Evolutionary conservation across 2,888 invertebrate species (phyloP).

Genomic region (Coremacera marginata): DNA sequence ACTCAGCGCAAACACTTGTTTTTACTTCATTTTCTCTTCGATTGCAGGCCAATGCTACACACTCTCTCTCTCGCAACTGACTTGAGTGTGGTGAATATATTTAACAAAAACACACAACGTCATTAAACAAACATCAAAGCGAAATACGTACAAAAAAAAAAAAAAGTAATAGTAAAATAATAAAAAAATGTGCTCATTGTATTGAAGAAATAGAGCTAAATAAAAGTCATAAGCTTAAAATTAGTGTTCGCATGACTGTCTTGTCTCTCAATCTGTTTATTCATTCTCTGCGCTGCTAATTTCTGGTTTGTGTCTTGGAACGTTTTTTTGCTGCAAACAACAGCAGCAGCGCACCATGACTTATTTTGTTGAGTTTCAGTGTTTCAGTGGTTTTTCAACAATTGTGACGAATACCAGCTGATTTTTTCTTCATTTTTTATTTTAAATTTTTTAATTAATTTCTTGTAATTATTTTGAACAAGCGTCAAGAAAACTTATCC

Average conservation of each 20-base stretch:
- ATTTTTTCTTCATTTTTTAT: conserved; percentile 9
- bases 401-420: conserved; percentile 22
- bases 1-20: neutral
- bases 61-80: too few relatives aligned
- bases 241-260: too few relatives aligned
- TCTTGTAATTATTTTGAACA: neutral
- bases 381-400: conserved; percentile 24
- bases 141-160: neutral
- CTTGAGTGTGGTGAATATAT: too few relatives aligned
- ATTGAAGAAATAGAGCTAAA: too few relatives aligned
- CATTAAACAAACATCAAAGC: neutral
- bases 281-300: neutral
- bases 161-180: neutral
- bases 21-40: neutral
- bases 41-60: neutral
- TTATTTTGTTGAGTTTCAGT: conserved; percentile 11
- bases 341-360: neutral
- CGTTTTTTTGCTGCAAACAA: neutral
- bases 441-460: neutral
- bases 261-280: neutral
- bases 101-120: too few relatives aligned
- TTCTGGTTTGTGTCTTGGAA: neutral
- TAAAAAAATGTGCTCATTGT: neutral
- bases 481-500: neutral
- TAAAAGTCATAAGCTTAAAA: too few relatives aligned